Base-by-base conservation (phyloP, 2,888 invertebrate species). In the Synanthedon vespiformis region DNA sequence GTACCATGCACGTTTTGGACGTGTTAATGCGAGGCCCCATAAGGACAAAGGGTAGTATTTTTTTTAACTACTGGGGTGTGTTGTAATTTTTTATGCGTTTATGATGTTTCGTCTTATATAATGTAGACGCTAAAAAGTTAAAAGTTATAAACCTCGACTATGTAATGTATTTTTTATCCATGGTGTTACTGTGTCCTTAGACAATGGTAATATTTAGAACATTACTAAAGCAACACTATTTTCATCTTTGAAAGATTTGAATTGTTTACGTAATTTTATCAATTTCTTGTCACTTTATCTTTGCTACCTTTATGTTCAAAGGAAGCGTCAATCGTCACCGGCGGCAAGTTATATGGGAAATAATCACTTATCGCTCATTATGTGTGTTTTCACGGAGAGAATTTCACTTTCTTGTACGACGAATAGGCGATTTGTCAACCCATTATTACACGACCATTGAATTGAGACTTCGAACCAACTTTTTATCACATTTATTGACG, bases 1-100 rank as follows among this genome's bases (percentile, higher is more conserved):
- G 56, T 67, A 69, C 65, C 55, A n/a, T 51, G 53, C 50, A 57
- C 54, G 51, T 55, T 51, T 52, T 44, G 49, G 59, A 69, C 59
- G 74, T 80, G 80, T 74, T 80, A 79, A 80, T 78, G 68, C 63
- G 70, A 68, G 71, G 71, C 54, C 61, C 58, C 55, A 60, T 64
- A 68, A 68, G 74, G 72, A 74, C 74, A 77, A 77, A 70, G 72
- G 75, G 64, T 61, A 40, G 55, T 57, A 62, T 57, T 71, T 34
- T 79, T 74, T 62, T 52, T 57, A 52, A 51, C 52, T 48, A 53
- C 49, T 40, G 48, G 56, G 63, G 63, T 58, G 60, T n/a, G 27
- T 50, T 50, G n/a, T 40, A 6, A 63, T 62, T 61, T 62, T 77
- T 76, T 73, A 72, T 75, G 56, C 68, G 56, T 80, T 80, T 80